Percentiles rank a stretch among this genome's conserved stretches.
These are phyloP conservation scores for Strigamia crassipes DNA, from an alignment of 2,888 invertebrate species.

Conservation along the genomic window DNA sequence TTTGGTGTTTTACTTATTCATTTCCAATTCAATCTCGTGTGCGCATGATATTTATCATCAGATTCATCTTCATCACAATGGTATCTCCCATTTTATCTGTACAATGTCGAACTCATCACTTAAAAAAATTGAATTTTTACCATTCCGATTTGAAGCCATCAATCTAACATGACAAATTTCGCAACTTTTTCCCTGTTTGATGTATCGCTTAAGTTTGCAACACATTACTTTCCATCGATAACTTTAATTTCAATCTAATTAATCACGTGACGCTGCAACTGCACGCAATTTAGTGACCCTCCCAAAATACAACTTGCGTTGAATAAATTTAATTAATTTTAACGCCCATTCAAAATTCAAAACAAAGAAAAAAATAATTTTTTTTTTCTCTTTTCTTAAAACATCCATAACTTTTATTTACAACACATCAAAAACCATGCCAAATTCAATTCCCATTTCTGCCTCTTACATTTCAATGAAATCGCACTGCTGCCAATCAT, in stretches of 20 bases:
- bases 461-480: not conserved
- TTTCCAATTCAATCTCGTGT: not conserved
- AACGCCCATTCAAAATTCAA: conserved; percentile 8
- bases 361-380: not conserved
- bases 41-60: not conserved
- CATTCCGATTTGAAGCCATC: conserved; percentile 3
- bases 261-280: conserved; percentile 8
- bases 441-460: conserved; percentile 5
- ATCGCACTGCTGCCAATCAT: conserved; percentile 7
- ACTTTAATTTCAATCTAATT: conserved; percentile 38
- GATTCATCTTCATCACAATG: not conserved
- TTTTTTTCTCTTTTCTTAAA: too few species aligned
- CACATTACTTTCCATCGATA: conserved; percentile 36
- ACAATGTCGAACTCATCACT: conserved; percentile 36
- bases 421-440: not conserved
- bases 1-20: not conserved
- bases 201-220: not conserved
- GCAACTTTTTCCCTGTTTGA: not conserved
- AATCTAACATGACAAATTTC: not conserved
- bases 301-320: conserved; percentile 3
- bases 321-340: conserved; percentile 28
- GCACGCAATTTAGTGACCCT: conserved; percentile 36
- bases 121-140: conserved; percentile 36
- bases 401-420: not conserved
- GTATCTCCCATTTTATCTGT: not conserved